Percentiles rank a stretch among this genome's conserved stretches.
These are phyloP conservation scores for Nothoprocta perdicaria DNA, from an alignment of 2,113 vertebrate species.

Conservation along the genomic window DNA sequence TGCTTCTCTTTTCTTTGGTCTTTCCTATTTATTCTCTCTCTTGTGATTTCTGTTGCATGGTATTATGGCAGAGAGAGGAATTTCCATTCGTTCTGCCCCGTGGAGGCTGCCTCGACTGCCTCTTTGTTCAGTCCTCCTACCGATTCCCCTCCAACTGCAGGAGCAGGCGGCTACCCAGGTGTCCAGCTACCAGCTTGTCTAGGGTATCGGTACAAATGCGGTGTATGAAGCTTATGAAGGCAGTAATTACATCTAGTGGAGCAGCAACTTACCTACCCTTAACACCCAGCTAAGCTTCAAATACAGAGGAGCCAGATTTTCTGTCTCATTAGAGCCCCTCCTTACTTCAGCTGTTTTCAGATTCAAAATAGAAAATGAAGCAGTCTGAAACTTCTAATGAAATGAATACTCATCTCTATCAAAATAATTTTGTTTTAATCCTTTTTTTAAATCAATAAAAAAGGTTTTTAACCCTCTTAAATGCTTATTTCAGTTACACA, in stretches of 20 bases:
- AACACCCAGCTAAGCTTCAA: neutral
- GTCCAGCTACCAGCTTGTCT: conserved; percentile 46
- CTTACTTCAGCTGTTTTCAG: neutral
- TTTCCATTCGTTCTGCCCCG: conserved; percentile 48
- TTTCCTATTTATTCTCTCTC: conserved; percentile 32
- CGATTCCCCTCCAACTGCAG: neutral
- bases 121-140: conserved; percentile 52
- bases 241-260: conserved; percentile 36
- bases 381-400: neutral
- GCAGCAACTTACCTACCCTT: neutral
- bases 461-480: neutral
- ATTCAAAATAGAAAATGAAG: neutral
- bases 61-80: conserved; percentile 3
- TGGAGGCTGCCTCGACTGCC: conserved; percentile 29
- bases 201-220: neutral
- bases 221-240: conserved; percentile 32
- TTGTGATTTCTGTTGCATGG: neutral
- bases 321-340: neutral
- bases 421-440: neutral
- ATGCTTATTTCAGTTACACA: neutral
- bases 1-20: neutral
- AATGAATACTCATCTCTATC: neutral
- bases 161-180: neutral
- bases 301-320: neutral
- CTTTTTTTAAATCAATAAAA: neutral